Conservation (phyloP, 2,797 vertebrate species). For the Iguana delicatissima region DNA sequence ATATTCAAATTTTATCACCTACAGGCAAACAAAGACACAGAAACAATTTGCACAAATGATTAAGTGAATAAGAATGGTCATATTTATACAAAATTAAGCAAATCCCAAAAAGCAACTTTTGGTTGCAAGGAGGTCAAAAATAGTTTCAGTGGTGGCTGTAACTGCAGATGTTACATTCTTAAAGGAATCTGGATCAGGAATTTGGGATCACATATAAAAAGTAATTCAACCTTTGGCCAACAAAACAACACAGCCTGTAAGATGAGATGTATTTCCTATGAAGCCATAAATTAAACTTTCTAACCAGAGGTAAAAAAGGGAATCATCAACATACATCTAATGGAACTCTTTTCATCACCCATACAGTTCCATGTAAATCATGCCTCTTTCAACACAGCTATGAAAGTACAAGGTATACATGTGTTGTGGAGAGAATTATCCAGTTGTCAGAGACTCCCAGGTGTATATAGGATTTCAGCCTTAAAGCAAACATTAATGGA, state of each 20-base stretch:
- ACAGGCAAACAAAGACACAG: slow-evolving; percentile 45
- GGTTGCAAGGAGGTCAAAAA: neutral
- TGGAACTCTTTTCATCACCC: no score
- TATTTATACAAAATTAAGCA: neutral
- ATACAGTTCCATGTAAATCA: neutral
- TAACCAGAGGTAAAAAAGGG: neutral
- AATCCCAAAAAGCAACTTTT: neutral
- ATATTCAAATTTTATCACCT: slow-evolving; percentile 94
- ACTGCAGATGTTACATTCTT: neutral
- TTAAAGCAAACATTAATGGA: neutral
- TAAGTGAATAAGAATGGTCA: neutral
- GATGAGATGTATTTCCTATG: neutral
- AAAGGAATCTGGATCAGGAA: neutral
- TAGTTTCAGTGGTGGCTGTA: neutral
- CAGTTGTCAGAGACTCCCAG: neutral
- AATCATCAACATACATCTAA: neutral
- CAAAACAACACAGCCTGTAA: neutral
- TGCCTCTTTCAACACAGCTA: neutral
- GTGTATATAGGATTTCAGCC: neutral
- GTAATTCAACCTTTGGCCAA: neutral
- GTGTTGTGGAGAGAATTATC: neutral
- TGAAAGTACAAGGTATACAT: no score
- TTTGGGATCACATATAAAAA: neutral
- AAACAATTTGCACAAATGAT: neutral
- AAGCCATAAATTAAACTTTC: neutral